Base-by-base conservation (phyloP, 1,140 invertebrate species). In the Tetranychus cinnabarinus region DNA sequence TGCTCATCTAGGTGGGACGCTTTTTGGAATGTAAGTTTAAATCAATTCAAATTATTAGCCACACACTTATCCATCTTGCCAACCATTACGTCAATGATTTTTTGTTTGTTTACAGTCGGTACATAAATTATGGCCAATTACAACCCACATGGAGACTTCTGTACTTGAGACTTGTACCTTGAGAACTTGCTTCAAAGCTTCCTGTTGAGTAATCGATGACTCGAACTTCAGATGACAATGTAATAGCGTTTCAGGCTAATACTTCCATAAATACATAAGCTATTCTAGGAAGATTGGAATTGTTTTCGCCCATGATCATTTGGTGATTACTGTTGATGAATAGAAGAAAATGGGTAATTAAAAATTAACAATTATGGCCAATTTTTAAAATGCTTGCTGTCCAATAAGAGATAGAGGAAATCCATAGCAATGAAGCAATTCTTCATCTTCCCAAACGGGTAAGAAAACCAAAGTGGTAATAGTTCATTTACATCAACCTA, bases 361-460 rank as follows among this genome's bases (percentile, higher is more conserved):
- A 63, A 1, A 23, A 31, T 34, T n/a, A 59, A 58, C 55, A 35
- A 23, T 23, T 23, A 23, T 2, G 33, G 8, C 23, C 39, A 52
- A 63, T 6, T 10, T 42, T 42, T 42, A 48, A 47, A 35, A 13
- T 46, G 64, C 64, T 50, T 69, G 75, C 71, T 78, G 77, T 75
- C 96, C 89, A 58, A 96, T 84, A 46, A 98, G 76, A 76, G 96
- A 89, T 75, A 91, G 97, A 37, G 98, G 75, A 74, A 95, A 90
- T 61, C 82, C 83, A 72, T 97, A 98, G 46, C 97, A 84, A 70
- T 93, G 84, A 56, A 83, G 82, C 59, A 89, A 85, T 67, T 97
- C 95, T 34, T 81, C 79, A 74, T 98, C 95, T 73, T 96, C 91
- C 65, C 83, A 82, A 15, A 95, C 85, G 36, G 95, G 95, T 65